Conservation (phyloP, 2,888 invertebrate genomes). For the Andrena flavipes region DNA sequence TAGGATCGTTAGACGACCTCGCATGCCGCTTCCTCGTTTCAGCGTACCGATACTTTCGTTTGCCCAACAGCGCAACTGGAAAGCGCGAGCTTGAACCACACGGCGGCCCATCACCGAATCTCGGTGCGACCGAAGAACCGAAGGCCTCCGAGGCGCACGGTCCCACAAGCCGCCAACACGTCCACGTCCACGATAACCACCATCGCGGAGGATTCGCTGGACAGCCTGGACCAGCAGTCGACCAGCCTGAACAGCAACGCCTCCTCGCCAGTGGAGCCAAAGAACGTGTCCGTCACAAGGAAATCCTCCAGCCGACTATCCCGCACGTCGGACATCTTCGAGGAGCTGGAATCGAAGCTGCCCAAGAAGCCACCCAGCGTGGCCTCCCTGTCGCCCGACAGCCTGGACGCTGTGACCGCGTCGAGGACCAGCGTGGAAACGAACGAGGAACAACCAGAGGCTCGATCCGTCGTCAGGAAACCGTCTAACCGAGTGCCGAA, state of each 20-base stretch:
- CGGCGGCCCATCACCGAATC: conserved; percentile 82
- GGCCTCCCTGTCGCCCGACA: conserved; percentile 81
- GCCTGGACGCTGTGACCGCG: conserved; percentile 75
- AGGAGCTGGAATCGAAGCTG: conserved; percentile 78
- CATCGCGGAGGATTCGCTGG: conserved; percentile 71
- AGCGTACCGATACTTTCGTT: not conserved
- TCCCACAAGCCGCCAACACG: conserved; percentile 54
- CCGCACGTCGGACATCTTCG: conserved; percentile 80
- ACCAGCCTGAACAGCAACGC: conserved; percentile 54
- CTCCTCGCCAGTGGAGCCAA: conserved; percentile 57
- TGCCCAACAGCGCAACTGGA: conserved; percentile 77
- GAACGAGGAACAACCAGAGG: conserved; percentile 58
- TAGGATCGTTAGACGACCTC: not conserved
- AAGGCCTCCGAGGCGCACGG: conserved; percentile 79
- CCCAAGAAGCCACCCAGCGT: conserved; percentile 72
- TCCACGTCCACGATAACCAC: conserved; percentile 71
- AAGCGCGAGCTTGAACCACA: conserved; percentile 79
- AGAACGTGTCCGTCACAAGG: conserved; percentile 62
- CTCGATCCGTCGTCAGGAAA: conserved; percentile 69
- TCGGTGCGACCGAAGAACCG: conserved; percentile 83
- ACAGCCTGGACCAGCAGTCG: conserved; percentile 54
- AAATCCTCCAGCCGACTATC: conserved; percentile 81
- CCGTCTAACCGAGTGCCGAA: conserved; percentile 75
- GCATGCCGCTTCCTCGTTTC: not conserved
- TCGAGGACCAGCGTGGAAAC: conserved; percentile 61